A percentile compares a stretch with the other conserved stretches of the same genome.
These are phyloP conservation scores for Eristalinus aeneus DNA, from an alignment of 2,888 invertebrate species.

Conservation along the genomic window DNA sequence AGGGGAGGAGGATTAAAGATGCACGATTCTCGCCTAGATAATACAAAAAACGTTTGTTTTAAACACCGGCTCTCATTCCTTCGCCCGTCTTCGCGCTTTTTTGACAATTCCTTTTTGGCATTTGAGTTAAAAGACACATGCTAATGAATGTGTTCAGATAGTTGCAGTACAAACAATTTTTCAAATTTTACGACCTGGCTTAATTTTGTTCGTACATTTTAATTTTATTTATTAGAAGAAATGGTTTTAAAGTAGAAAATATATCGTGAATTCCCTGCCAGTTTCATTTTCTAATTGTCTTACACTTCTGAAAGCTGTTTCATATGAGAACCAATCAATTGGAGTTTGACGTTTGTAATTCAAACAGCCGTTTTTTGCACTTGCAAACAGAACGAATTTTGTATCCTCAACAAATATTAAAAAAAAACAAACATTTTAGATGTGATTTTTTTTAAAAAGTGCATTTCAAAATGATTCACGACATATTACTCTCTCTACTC, in stretches of 20 bases:
- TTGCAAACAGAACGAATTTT: not conserved
- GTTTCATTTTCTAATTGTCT: not conserved
- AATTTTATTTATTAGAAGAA: not conserved
- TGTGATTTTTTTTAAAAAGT: not conserved
- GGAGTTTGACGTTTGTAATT: not conserved
- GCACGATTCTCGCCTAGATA: slow-evolving; percentile 29
- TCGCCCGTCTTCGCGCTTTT: slow-evolving; percentile 51
- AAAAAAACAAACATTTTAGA: not conserved
- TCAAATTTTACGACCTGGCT: not conserved
- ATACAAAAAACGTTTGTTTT: slow-evolving; percentile 66
- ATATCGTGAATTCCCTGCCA: not conserved
- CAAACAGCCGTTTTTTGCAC: not conserved
- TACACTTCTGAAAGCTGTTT: not conserved
- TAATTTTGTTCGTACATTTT: not conserved
- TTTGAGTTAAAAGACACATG: not conserved
- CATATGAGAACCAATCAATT: not conserved
- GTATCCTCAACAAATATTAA: not conserved
- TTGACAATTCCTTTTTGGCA: slow-evolving; percentile 30
- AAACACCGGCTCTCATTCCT: slow-evolving; percentile 64
- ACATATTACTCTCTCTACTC: slow-evolving; percentile 77
- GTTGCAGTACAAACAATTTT: not conserved
- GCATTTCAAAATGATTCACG: slow-evolving; percentile 76
- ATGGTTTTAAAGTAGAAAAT: not conserved
- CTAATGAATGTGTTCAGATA: slow-evolving; percentile 10
- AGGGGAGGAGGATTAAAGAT: slow-evolving; percentile 5